A percentile compares a stretch with the other conserved stretches of the same genome.
These are phyloP conservation scores for Avahi laniger DNA, from an alignment of 2,797 vertebrate genomes.

Conservation along the genomic window DNA sequence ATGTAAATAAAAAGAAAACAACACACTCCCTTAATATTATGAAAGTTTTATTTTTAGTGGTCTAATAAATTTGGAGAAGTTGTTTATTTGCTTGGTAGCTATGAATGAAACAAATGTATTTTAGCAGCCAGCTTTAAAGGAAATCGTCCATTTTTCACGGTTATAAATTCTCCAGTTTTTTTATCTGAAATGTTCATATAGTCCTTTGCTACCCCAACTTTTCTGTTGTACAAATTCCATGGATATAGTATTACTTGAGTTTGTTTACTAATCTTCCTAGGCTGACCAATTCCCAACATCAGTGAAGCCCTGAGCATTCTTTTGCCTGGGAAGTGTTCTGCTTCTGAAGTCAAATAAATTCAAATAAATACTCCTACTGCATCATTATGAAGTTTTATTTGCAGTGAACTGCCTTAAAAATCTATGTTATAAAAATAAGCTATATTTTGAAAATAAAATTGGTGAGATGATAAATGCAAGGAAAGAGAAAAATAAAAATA, in stretches of 20 bases:
- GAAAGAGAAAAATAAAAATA: not conserved
- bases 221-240: not conserved
- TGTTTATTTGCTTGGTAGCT: not conserved
- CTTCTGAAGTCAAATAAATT: not conserved
- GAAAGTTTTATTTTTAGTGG: not conserved
- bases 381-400: not conserved
- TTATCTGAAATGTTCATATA: not conserved
- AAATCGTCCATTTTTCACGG: not conserved
- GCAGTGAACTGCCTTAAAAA: not conserved
- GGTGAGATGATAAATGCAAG: not conserved
- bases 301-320: not conserved
- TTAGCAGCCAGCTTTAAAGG: not conserved
- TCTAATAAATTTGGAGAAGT: not conserved
- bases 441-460: not conserved
- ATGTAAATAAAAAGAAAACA: constrained; percentile 6
- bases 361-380: not conserved
- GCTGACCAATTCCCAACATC: not conserved
- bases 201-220: not conserved
- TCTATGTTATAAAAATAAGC: not conserved
- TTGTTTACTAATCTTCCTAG: not conserved
- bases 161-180: constrained; percentile 2
- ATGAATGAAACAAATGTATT: not conserved
- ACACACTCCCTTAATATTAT: not conserved
- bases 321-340: not conserved
- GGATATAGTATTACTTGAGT: not conserved